Evolutionary conservation across 2,797 vertebrate genomes (phyloP), one percentile per base, ranked within the genome.

Genomic region (Anas capensis): DNA sequence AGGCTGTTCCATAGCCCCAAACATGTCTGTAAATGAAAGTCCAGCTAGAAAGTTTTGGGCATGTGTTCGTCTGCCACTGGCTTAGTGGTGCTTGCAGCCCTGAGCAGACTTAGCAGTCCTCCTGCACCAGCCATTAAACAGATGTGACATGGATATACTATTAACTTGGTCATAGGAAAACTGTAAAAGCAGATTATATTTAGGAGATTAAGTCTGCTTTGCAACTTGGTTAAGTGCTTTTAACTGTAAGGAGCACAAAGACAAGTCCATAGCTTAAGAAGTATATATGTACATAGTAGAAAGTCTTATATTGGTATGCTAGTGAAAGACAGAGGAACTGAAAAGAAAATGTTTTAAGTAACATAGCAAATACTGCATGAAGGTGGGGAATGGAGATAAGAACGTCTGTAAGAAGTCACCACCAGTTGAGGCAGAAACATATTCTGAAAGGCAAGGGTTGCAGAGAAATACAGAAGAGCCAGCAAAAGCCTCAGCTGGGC

Each of bases 401-500:
- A 82, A 76, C 0, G 6, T 68, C 36, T 42, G 36, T 58, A 86
- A 86, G 53, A 91, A 95, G 91, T 66, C 80, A 85, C 60, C 21
- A 94, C 33, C 66, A 91, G 81, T 82, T 86, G 58, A 84, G 40
- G 56, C 78, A 82, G 75, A 93, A 93, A 75, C 26, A 86, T 42
- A 90, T 82, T 91, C 82, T 90, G 73, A 77, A 88, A 91, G 71
- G 77, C 68, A 91, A 77, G 48, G 76, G 86, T 53, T 92, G 88
- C 77, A 91, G 58, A 84, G 80, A 94, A 91, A 92, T 56, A 85
- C 53, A 88, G 68, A 93, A 80, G 31, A 95, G 83, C 68, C 90
- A 95, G 86, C 75, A 94, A 93, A 95, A 91, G 92, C 76, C 87
- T 93, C 91, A 94, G 90, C 91, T 80, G 92, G 95, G 70, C 81